phyloP scores from a whole-genome alignment of 2,888 invertebrate species.

The Cinara cedri region DNA sequence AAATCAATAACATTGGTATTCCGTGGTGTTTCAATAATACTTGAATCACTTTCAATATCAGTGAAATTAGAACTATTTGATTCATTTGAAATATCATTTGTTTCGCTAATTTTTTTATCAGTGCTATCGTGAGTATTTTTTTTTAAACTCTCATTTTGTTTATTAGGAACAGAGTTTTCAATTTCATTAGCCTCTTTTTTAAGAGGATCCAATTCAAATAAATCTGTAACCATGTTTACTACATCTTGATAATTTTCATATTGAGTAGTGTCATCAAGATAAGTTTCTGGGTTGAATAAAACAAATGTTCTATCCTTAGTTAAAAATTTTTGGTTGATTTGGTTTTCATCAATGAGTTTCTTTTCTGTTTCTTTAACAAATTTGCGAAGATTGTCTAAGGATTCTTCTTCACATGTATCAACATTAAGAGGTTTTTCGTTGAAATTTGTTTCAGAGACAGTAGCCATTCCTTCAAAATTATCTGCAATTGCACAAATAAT shows the following conservation, averaged over 20 bases:
- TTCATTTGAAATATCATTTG: not conserved
- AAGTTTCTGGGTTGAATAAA: slow-evolving; percentile 43
- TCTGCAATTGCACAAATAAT: no score
- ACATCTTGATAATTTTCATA: slow-evolving; percentile 30
- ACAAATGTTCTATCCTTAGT: slow-evolving; percentile 32
- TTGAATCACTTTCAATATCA: not conserved
- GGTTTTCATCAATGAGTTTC: slow-evolving; percentile 21
- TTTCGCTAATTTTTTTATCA: not conserved
- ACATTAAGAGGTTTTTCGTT: not conserved
- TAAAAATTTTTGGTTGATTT: slow-evolving; percentile 31
- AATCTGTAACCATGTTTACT: slow-evolving; percentile 14
- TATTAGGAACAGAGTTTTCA: not conserved
- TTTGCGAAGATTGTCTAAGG: slow-evolving; percentile 14
- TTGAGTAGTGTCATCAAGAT: not conserved
- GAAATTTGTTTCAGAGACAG: no score
- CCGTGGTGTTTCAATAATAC: not conserved
- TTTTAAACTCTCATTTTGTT: no score
- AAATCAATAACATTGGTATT: slow-evolving; percentile 30
- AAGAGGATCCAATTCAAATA: no score
- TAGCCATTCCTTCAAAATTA: no score
- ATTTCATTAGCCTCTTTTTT: not conserved
- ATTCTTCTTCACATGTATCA: not conserved
- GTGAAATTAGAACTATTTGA: not conserved
- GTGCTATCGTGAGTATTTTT: not conserved
- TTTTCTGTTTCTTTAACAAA: slow-evolving; percentile 38